Evolutionary conservation across 2,888 invertebrate genomes (phyloP).

Genomic region (Oxycera nigricornis): DNA sequence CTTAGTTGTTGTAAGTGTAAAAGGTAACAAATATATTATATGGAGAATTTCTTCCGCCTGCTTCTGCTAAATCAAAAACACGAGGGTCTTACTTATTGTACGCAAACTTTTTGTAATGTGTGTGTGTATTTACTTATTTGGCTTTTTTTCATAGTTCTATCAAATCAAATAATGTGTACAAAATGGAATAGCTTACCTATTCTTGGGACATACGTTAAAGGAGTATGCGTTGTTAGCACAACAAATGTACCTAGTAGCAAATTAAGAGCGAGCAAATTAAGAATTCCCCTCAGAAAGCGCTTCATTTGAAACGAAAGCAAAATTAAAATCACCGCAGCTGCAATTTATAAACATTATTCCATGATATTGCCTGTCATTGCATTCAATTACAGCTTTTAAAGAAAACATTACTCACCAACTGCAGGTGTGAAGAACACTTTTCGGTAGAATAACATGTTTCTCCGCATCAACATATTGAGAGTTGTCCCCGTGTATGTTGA

Average conservation of each 20-base stretch:
- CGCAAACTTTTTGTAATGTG: too few species aligned
- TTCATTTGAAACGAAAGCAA: constrained; percentile 55
- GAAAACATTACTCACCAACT: constrained; percentile 50
- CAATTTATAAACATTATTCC: background rate
- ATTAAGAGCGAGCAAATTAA: constrained; percentile 54
- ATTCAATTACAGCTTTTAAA: too few species aligned
- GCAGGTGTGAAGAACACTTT: constrained; percentile 56
- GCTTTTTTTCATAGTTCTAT: too few species aligned
- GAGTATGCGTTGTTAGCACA: constrained; percentile 56
- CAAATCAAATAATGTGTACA: too few species aligned
- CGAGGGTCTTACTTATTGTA: too few species aligned
- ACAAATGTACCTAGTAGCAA: constrained; percentile 55
- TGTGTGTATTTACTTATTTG: too few species aligned
- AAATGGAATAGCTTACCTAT: constrained; percentile 52
- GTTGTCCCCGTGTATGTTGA: constrained; percentile 53
- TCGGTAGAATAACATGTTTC: constrained; percentile 56
- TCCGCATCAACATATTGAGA: constrained; percentile 53
- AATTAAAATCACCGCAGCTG: constrained; percentile 55
- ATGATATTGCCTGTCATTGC: too few species aligned
- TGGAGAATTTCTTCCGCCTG: too few species aligned
- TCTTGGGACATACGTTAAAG: constrained; percentile 55
- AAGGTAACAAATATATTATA: too few species aligned
- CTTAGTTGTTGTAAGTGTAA: too few species aligned
- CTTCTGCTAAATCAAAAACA: too few species aligned
- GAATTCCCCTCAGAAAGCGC: constrained; percentile 55